Evolutionary conservation across 2,113 vertebrate genomes (phyloP).

Genomic region (Ibidorhyncha struthersii): DNA sequence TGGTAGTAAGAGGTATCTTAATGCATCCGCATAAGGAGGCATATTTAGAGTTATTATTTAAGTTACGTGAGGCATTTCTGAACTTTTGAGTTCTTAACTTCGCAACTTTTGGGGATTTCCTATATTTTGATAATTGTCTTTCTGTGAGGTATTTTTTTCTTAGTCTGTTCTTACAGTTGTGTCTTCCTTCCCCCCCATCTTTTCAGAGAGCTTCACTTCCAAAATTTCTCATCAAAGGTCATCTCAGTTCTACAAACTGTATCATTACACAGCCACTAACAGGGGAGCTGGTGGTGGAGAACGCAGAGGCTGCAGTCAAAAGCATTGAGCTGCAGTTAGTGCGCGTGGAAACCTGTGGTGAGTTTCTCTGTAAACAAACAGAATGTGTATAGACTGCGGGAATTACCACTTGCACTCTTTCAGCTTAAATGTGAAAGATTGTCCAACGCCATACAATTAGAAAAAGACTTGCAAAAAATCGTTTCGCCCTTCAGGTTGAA

Average conservation of each 20-base stretch:
- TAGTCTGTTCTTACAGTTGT: not conserved
- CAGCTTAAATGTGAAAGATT: rapidly evolving
- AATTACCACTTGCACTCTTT: too few relatives aligned
- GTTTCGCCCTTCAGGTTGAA: not conserved
- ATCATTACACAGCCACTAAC: conserved; percentile 89
- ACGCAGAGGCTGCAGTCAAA: conserved; percentile 86
- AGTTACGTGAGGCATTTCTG: not conserved
- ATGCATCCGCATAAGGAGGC: not conserved
- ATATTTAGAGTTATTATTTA: not conserved
- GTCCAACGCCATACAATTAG: too few relatives aligned
- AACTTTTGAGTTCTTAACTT: not conserved
- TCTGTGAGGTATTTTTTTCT: not conserved
- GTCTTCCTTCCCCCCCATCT: too few relatives aligned
- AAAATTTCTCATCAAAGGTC: conserved; percentile 90
- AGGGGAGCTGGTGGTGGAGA: conserved; percentile 91
- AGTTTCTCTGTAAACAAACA: not conserved
- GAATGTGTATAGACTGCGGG: rapidly evolving
- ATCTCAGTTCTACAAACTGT: conserved; percentile 89
- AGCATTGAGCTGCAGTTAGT: conserved; percentile 96
- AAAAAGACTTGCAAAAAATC: not conserved
- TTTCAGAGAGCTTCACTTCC: conserved; percentile 84
- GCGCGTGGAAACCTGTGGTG: conserved; percentile 95
- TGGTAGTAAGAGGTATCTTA: not conserved
- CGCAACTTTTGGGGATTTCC: rapidly evolving
- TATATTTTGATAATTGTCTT: not conserved